Evolutionary conservation across 2,888 invertebrate species (phyloP).

Genomic region (Anticlea derivata): DNA sequence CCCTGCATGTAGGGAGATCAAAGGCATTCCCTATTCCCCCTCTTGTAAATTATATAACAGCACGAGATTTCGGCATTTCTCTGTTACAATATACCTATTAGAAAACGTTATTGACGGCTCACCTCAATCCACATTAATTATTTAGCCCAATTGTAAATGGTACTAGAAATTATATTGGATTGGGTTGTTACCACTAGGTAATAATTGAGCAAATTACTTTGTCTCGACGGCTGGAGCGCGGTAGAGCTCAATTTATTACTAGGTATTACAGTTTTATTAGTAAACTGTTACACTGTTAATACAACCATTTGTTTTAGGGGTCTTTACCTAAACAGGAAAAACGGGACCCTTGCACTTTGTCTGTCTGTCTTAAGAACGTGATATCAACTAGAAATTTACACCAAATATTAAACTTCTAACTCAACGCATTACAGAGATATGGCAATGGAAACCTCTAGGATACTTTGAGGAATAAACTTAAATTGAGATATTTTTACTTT

Average conservation of each 20-base stretch:
- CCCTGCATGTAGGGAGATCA: constrained; percentile 54
- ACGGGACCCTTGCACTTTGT: too few relatives aligned
- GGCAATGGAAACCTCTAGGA: too few relatives aligned
- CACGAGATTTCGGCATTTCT: constrained; percentile 59
- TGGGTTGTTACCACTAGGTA: constrained; percentile 16
- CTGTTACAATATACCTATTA: constrained; percentile 43
- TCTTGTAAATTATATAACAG: constrained; percentile 67
- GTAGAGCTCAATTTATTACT: constrained; percentile 17
- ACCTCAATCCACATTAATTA: constrained; percentile 49
- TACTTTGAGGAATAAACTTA: too few relatives aligned
- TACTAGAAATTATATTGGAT: constrained; percentile 32
- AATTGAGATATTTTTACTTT: too few relatives aligned
- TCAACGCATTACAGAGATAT: too few relatives aligned
- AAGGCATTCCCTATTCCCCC: constrained; percentile 72
- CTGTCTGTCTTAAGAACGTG: too few relatives aligned
- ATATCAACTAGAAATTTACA: too few relatives aligned
- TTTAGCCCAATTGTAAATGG: constrained; percentile 19
- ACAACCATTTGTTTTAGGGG: too few relatives aligned
- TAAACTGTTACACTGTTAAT: constrained; percentile 13
- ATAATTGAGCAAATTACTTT: constrained; percentile 39
- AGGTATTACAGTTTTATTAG: constrained; percentile 23
- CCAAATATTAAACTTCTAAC: too few relatives aligned
- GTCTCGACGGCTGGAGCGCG: constrained; percentile 28
- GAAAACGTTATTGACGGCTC: constrained; percentile 46
- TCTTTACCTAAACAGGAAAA: too few relatives aligned